These are phyloP conservation scores for Limanda limanda DNA, from an alignment of 2,113 vertebrate species.

Conservation along the genomic window DNA sequence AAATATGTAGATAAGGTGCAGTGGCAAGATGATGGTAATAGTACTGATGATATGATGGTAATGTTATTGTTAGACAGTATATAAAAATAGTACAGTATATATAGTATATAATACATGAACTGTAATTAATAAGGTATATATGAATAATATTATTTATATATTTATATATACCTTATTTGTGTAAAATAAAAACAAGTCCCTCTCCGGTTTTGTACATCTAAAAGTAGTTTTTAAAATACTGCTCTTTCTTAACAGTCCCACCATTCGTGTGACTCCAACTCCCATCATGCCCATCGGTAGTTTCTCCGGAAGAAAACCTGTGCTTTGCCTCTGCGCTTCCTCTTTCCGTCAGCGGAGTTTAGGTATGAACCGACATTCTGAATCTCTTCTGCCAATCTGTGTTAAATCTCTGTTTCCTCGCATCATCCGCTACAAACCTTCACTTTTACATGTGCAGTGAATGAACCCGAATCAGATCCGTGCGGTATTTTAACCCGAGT, in stretches of 20 bases:
- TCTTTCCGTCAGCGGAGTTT: constrained; percentile 84
- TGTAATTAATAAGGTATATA: too few relatives aligned
- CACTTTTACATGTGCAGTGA: neutral
- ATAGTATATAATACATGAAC: too few relatives aligned
- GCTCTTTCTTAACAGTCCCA: neutral
- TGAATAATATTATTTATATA: too few relatives aligned
- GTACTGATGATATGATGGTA: too few relatives aligned
- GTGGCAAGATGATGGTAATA: too few relatives aligned
- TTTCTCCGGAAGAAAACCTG: constrained; percentile 83
- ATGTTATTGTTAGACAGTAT: too few relatives aligned
- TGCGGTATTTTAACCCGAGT: constrained; percentile 37
- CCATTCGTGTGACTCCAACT: constrained; percentile 40
- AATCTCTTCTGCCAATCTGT: constrained; percentile 55
- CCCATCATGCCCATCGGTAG: constrained; percentile 51
- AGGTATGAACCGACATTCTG: constrained; percentile 72
- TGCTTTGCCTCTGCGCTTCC: constrained; percentile 64
- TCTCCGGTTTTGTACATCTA: too few relatives aligned
- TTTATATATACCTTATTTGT: too few relatives aligned
- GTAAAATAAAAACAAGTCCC: too few relatives aligned
- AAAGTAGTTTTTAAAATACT: too few relatives aligned
- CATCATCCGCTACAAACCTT: constrained; percentile 64
- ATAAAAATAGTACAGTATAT: too few relatives aligned
- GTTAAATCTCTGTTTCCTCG: constrained; percentile 62
- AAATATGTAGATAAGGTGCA: too few relatives aligned
- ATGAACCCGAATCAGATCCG: fast-evolving